Conservation (phyloP, 2,113 vertebrate species). For the Microtus montanus region DNA sequence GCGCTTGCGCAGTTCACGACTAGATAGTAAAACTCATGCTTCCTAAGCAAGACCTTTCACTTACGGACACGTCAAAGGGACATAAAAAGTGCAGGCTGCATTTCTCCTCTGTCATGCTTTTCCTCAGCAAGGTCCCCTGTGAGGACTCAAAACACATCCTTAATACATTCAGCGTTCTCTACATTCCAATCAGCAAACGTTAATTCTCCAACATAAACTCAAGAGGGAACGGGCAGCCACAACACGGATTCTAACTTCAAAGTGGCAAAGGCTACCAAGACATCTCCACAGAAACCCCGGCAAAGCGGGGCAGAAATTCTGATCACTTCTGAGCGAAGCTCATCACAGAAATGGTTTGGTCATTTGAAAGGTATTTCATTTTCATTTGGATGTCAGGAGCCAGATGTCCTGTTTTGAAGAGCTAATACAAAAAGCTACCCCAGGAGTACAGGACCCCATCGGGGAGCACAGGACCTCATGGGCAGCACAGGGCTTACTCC, state of each 20-base stretch:
- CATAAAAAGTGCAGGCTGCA: slow-evolving; percentile 68
- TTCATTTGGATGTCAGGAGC: slow-evolving; percentile 79
- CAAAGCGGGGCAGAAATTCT: slow-evolving; percentile 83
- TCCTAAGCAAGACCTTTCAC: slow-evolving; percentile 73
- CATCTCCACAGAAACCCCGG: slow-evolving; percentile 83
- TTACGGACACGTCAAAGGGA: slow-evolving; percentile 68
- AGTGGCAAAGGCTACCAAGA: slow-evolving; percentile 84
- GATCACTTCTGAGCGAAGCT: slow-evolving; percentile 85
- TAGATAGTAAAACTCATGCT: slow-evolving; percentile 76
- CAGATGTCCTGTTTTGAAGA: slow-evolving; percentile 80
- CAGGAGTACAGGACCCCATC: slow-evolving; percentile 80
- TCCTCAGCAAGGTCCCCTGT: slow-evolving; percentile 69
- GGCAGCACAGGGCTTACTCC: slow-evolving; percentile 74
- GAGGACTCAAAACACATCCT: slow-evolving; percentile 73
- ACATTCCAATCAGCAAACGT: slow-evolving; percentile 76
- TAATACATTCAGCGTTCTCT: slow-evolving; percentile 80
- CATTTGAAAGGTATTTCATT: slow-evolving; percentile 66
- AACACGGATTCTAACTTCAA: slow-evolving; percentile 83
- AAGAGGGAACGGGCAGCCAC: slow-evolving; percentile 81
- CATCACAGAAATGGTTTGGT: slow-evolving; percentile 78
- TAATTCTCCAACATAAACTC: slow-evolving; percentile 75
- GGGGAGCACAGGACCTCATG: slow-evolving; percentile 79
- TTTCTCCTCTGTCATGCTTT: slow-evolving; percentile 75
- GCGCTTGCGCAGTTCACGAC: slow-evolving; percentile 68
- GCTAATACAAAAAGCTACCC: slow-evolving; percentile 76